Percentiles rank a stretch among this genome's conserved stretches.
phyloP scores from a whole-genome alignment of 1,140 invertebrate genomes.

The Dendroctonus ponderosae region DNA sequence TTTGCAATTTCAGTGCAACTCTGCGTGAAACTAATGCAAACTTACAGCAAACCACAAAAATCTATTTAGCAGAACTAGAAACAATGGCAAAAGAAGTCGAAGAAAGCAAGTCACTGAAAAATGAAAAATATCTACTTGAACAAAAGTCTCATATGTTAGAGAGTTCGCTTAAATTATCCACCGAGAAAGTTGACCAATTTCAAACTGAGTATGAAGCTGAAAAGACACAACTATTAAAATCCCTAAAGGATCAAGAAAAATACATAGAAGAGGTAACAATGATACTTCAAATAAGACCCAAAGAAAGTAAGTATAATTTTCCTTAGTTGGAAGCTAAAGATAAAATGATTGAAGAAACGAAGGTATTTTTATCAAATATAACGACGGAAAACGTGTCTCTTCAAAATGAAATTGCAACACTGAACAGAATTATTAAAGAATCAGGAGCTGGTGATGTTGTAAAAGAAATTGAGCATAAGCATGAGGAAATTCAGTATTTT shows the following conservation, averaged over 20 bases:
- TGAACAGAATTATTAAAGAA: conserved; percentile 23
- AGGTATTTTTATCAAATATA: conserved; percentile 28
- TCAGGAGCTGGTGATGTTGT: conserved; percentile 40
- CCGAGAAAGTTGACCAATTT: conserved; percentile 22
- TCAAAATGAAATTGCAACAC: conserved; percentile 19
- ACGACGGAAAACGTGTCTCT: conserved; percentile 29
- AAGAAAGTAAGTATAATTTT: neutral
- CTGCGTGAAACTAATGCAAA: conserved; percentile 25
- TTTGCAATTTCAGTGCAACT: conserved; percentile 12
- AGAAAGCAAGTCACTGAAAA: conserved; percentile 4
- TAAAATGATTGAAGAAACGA: conserved; percentile 28
- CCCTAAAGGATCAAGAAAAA: conserved; percentile 5
- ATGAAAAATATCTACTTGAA: conserved; percentile 12
- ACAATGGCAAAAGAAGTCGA: conserved; percentile 31
- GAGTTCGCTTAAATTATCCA: conserved; percentile 7
- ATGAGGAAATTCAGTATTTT: conserved; percentile 35
- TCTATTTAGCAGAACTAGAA: conserved; percentile 26
- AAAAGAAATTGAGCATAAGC: conserved; percentile 35
- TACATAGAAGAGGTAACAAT: conserved; percentile 11
- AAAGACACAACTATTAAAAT: conserved; percentile 21
- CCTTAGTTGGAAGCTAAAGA: conserved; percentile 23
- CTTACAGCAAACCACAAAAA: conserved; percentile 31
- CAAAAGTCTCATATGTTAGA: conserved; percentile 25
- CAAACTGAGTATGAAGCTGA: conserved; percentile 21
- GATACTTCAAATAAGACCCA: neutral